A percentile compares a stretch with the other conserved stretches of the same genome.
Conservation (phyloP, 92 coral and sea anemone species). For the Anthopleura xanthogrammica region DNA sequence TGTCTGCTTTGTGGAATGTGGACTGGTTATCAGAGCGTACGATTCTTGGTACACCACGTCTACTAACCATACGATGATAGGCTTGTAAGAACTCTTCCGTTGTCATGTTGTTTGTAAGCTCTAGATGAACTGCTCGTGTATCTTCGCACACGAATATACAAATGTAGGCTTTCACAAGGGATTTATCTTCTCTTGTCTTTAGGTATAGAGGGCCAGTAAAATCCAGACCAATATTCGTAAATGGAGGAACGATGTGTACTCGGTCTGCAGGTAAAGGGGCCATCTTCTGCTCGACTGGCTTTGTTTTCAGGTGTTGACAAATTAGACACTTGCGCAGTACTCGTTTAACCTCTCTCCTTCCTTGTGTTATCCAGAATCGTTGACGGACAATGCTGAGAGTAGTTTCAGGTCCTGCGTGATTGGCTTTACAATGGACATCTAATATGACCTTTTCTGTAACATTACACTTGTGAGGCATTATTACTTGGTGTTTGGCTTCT, state of each 20-base stretch:
- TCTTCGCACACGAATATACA: slow-evolving; percentile 12
- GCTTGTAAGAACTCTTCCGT: slow-evolving; percentile 39
- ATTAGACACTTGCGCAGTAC: slow-evolving; percentile 15
- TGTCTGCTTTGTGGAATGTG: slow-evolving; percentile 27
- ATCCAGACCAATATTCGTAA: slow-evolving; percentile 20
- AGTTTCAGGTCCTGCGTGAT: slow-evolving; percentile 43
- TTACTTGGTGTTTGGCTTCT: slow-evolving; percentile 24
- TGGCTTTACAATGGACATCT: slow-evolving; percentile 12
- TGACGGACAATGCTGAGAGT: slow-evolving; percentile 31
- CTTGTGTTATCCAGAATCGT: slow-evolving; percentile 19
- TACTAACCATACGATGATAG: slow-evolving; percentile 27
- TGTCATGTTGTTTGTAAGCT: slow-evolving; percentile 3
- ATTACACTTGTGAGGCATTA: slow-evolving; percentile 23
- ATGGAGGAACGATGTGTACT: slow-evolving; percentile 19
- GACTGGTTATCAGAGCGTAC: slow-evolving; percentile 35
- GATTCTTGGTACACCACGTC: slow-evolving; percentile 21
- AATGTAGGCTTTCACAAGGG: slow-evolving; percentile 16
- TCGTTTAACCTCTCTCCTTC: slow-evolving; percentile 26
- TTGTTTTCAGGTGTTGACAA: slow-evolving; percentile 16
- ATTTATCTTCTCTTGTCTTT: not conserved
- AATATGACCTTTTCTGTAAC: slow-evolving; percentile 13
- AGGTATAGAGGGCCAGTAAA: slow-evolving; percentile 28
- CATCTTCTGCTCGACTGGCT: slow-evolving; percentile 34
- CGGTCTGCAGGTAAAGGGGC: slow-evolving; percentile 23
- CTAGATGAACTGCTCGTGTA: slow-evolving; percentile 19